Conservation (phyloP, 2,888 invertebrate species). For the Hypomecis atomaria region DNA sequence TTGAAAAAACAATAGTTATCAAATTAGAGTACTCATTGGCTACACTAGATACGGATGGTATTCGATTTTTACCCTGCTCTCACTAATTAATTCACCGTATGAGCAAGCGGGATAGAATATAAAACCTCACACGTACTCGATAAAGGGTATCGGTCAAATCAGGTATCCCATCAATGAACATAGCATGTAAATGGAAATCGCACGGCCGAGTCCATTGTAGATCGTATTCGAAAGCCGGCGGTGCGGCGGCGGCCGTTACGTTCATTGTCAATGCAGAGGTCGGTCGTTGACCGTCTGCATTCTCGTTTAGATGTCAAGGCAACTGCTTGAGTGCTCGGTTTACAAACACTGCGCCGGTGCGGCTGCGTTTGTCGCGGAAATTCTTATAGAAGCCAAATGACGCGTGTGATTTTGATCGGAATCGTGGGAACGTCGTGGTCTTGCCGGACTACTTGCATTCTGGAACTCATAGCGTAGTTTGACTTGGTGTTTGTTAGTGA, state of each 20-base stretch:
- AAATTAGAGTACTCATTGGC: too few species aligned
- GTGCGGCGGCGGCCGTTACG: conserved; percentile 33
- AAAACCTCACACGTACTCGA: too few species aligned
- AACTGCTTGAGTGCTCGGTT: conserved; percentile 56
- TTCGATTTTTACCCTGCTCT: too few species aligned
- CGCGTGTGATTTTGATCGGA: background rate
- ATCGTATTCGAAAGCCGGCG: conserved; percentile 34
- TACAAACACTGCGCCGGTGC: conserved; percentile 41
- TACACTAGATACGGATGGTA: too few species aligned
- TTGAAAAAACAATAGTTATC: too few species aligned
- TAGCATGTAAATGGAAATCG: background rate
- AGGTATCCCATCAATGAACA: background rate
- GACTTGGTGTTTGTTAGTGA: too few species aligned
- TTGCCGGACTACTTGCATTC: too few species aligned
- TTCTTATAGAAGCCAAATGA: background rate
- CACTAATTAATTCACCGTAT: too few species aligned
- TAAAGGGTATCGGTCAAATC: too few species aligned
- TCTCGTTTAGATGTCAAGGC: conserved; percentile 62
- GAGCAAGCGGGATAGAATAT: too few species aligned
- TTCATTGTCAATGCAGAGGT: conserved; percentile 61
- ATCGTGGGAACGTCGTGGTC: background rate
- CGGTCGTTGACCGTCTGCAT: conserved; percentile 69
- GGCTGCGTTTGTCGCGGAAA: conserved; percentile 7
- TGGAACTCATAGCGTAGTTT: too few species aligned
- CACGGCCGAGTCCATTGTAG: conserved; percentile 2